Base-by-base conservation (phyloP, 2,888 invertebrate species). In the Pardosa pseudoannulata region DNA sequence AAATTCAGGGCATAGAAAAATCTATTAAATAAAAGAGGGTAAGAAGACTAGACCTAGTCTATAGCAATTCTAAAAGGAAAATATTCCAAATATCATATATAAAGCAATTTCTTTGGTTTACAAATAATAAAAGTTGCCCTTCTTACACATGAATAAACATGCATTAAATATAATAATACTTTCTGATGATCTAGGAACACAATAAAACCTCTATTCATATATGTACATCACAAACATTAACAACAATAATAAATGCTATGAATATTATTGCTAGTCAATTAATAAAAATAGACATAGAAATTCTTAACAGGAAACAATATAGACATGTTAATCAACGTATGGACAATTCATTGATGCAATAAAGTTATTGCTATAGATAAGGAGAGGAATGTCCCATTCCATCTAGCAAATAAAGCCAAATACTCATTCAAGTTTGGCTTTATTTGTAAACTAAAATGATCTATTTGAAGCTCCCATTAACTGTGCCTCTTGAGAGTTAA, bases 241-340 rank as follows among this genome's bases (percentile, higher is more conserved):
- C n/a, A 70, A 39, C 56, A 56, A 74, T 39, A 39, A 32, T 39
- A 74, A 74, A 64, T 74, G 62, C 36, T 64, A 74, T 36, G 36
- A 74, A 74, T 32, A 74, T 32, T 64, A 27, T 36, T 36, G 28
- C 28, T 39, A 39, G 19, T 62, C 50, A 67, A 46, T 78, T 29
- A 70, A 56, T 78, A 56, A 78, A 78, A 78, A 70, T 78, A 78
- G 50, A 78, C 56, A 32, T 75, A 65, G 41, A 71, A 79, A 64
- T 31, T 62, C 41, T 23, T 23, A 70, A 36, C 29, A 64, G 64
- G 71, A 79, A 79, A 62, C 56, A 72, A 31, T n/a, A n/a, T 64
- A 41, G 41, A 5, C 27, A 50, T 32, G 31, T 28, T 65, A n/a
- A 41, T 31, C 6, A 13, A 39, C 27, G 16, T 27, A 41, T 62